phyloP scores from a whole-genome alignment of 2,888 invertebrate genomes.

The Tetheella fluctuosa region DNA sequence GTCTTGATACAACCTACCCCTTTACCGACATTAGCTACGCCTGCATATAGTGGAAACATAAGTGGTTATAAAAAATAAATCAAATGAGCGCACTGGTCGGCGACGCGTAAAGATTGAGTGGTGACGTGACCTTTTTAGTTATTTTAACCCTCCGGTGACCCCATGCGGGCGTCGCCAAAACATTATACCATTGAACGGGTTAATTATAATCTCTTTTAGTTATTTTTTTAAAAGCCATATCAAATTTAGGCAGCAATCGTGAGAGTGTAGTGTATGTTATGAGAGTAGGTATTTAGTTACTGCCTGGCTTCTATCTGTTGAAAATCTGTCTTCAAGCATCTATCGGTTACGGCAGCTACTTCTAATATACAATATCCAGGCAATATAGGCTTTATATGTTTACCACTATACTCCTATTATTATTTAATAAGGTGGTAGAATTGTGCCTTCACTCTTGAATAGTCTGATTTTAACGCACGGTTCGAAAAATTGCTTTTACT shows the following conservation, averaged over 20 bases:
- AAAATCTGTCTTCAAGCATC: too few species aligned
- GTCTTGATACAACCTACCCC: constrained; percentile 22
- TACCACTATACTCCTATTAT: too few species aligned
- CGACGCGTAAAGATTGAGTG: constrained; percentile 61
- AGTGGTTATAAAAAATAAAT: constrained; percentile 73
- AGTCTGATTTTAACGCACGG: too few species aligned
- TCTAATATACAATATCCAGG: too few species aligned
- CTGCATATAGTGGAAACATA: constrained; percentile 63
- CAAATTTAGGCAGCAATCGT: not conserved
- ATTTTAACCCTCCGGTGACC: constrained; percentile 38
- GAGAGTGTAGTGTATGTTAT: not conserved
- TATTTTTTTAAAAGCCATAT: constrained; percentile 14
- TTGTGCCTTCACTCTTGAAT: too few species aligned
- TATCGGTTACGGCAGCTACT: too few species aligned
- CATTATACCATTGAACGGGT: constrained; percentile 36
- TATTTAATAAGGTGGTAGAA: too few species aligned
- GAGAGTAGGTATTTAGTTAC: too few species aligned
- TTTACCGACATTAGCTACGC: constrained; percentile 65
- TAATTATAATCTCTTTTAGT: constrained; percentile 36
- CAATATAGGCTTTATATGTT: too few species aligned
- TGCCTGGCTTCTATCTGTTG: too few species aligned
- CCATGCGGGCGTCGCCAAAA: constrained; percentile 57
- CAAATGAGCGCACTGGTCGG: constrained; percentile 49
- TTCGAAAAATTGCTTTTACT: too few species aligned
- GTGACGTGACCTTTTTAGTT: constrained; percentile 41